phyloP scores from a whole-genome alignment of 2,888 invertebrate species.

The Minunthozetes semirufus region DNA sequence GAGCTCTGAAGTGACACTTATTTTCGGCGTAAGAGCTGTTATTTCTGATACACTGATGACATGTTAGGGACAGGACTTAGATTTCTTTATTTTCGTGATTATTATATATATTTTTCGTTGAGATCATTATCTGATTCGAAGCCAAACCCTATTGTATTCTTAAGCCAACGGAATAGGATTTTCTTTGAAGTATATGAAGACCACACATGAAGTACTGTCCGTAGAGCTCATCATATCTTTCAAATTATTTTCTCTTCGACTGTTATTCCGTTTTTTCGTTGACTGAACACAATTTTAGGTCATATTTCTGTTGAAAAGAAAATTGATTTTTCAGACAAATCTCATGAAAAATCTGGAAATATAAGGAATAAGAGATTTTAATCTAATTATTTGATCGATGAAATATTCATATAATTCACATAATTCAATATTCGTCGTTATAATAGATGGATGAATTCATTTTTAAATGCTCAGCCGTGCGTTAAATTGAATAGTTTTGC shows the following conservation, averaged over 20 bases:
- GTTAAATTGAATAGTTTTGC: neutral
- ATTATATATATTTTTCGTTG: neutral
- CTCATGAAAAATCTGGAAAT: neutral
- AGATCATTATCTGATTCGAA: conserved; percentile 1
- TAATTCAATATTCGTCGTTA: neutral
- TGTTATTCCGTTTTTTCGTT: neutral
- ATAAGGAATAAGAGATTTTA: neutral
- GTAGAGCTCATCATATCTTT: neutral
- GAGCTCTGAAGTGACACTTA: neutral
- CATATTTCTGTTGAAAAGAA: neutral
- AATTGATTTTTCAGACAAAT: neutral
- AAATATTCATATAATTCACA: neutral
- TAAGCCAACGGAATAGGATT: neutral
- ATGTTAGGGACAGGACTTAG: neutral
- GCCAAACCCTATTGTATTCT: conserved; percentile 5
- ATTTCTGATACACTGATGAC: neutral
- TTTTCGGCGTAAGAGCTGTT: neutral
- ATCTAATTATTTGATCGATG: neutral
- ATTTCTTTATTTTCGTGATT: neutral
- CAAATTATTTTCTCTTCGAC: neutral
- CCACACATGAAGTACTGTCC: conserved; percentile 10
- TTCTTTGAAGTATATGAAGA: neutral
- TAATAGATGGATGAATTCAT: neutral
- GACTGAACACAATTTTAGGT: neutral
- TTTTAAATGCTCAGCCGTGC: neutral